Conservation (phyloP, 2,797 vertebrate species). For the Xiphophorus birchmanni region DNA sequence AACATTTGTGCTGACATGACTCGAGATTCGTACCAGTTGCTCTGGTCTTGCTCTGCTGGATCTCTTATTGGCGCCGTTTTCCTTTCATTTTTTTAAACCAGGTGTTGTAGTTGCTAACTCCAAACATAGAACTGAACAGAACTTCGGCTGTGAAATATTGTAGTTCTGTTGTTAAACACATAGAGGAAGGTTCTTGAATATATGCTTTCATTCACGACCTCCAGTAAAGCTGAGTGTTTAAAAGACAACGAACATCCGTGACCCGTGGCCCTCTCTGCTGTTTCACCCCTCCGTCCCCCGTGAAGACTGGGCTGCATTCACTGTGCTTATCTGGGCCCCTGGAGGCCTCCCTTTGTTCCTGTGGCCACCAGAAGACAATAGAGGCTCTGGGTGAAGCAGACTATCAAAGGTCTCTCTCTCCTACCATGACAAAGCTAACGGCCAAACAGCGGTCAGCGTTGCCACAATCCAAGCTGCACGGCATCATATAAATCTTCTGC, state of each 20-base stretch:
- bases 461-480: constrained; percentile 50
- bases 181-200: background rate
- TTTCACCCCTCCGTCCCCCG: background rate
- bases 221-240: background rate
- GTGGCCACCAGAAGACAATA: constrained; percentile 56
- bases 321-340: constrained; percentile 58
- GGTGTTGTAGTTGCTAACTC: background rate
- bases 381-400: constrained; percentile 45
- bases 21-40: background rate
- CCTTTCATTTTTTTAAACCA: background rate
- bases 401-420: constrained; percentile 60
- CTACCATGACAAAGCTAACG: constrained; percentile 75
- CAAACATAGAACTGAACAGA: background rate
- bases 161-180: background rate
- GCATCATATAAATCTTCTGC: constrained; percentile 56
- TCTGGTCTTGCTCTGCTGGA: background rate
- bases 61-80: background rate
- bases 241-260: background rate
- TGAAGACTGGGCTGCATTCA: constrained; percentile 35
- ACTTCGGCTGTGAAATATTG: background rate
- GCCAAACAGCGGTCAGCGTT: constrained; percentile 57
- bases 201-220: background rate
- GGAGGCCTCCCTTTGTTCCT: constrained; percentile 48
- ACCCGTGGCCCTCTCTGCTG: background rate
- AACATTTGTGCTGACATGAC: background rate